phyloP scores from a whole-genome alignment of 2,113 vertebrate species.

The Reinhardtius hippoglossoides region DNA sequence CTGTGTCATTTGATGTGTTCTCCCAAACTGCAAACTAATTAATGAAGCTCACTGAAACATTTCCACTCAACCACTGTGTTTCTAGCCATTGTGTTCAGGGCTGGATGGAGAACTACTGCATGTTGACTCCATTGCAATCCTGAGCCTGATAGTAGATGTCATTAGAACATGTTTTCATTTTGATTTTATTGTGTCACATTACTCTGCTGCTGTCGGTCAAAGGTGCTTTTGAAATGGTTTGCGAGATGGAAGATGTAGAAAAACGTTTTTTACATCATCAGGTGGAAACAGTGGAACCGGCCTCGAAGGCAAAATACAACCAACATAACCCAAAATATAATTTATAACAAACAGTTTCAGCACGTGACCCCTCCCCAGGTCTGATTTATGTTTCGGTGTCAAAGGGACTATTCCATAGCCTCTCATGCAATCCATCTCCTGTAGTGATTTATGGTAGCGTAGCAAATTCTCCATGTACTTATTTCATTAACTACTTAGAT shows the following conservation, averaged over 20 bases:
- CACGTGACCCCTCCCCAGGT: conserved; percentile 38
- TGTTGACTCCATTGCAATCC: conserved; percentile 52
- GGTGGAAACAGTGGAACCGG: conserved; percentile 13
- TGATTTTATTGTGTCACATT: background rate
- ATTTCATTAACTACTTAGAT: conserved; percentile 65
- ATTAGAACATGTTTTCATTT: conserved; percentile 35
- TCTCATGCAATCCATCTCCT: conserved; percentile 53
- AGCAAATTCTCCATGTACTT: conserved; percentile 56
- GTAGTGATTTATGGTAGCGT: conserved; percentile 60
- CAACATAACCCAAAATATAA: conserved; percentile 23
- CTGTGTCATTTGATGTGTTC: conserved; percentile 56
- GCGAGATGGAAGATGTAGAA: conserved; percentile 6
- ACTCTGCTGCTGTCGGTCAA: conserved; percentile 36
- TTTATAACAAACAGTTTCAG: conserved; percentile 35
- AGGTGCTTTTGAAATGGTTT: conserved; percentile 45
- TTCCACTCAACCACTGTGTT: conserved; percentile 37
- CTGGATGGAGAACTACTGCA: conserved; percentile 50
- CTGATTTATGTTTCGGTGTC: conserved; percentile 57
- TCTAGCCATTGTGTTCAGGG: conserved; percentile 45
- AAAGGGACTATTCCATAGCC: conserved; percentile 51
- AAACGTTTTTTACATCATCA: conserved; percentile 5
- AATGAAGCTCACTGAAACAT: conserved; percentile 28
- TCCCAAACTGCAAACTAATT: conserved; percentile 55
- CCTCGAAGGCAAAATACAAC: conserved; percentile 26
- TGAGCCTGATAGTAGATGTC: conserved; percentile 47